Conservation (phyloP, 2,113 vertebrate genomes). For the Callithrix jacchus region DNA sequence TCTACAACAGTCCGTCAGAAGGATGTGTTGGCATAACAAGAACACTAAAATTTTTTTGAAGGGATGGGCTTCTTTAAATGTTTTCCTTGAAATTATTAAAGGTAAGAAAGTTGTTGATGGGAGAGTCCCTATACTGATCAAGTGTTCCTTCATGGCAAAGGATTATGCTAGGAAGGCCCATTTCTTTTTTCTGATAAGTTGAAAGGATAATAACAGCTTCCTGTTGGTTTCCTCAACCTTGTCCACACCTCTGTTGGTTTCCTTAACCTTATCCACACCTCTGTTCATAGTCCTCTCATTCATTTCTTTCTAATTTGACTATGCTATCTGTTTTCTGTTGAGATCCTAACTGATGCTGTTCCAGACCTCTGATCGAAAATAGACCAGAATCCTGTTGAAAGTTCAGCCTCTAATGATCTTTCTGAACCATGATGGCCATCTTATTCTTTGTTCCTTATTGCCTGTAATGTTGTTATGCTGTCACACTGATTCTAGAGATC, state of each 20-base stretch:
- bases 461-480: background rate
- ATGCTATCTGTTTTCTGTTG: background rate
- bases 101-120: background rate
- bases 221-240: background rate
- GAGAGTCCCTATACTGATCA: background rate
- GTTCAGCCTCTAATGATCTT: background rate
- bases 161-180: background rate
- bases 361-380: background rate
- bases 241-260: background rate
- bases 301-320: background rate
- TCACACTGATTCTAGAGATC: background rate
- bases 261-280: background rate
- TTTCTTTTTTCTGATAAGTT: background rate
- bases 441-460: background rate
- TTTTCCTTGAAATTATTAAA: conserved; percentile 46
- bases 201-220: background rate
- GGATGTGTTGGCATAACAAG: background rate
- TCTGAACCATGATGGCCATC: background rate
- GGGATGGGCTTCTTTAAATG: background rate
- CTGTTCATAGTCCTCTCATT: background rate
- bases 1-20: background rate
- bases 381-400: background rate
- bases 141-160: background rate
- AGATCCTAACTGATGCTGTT: background rate
- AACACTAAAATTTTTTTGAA: background rate